Evolutionary conservation across 2,888 invertebrate species (phyloP), one percentile per base, ranked within the genome.

Genomic region (Thereva unica): DNA sequence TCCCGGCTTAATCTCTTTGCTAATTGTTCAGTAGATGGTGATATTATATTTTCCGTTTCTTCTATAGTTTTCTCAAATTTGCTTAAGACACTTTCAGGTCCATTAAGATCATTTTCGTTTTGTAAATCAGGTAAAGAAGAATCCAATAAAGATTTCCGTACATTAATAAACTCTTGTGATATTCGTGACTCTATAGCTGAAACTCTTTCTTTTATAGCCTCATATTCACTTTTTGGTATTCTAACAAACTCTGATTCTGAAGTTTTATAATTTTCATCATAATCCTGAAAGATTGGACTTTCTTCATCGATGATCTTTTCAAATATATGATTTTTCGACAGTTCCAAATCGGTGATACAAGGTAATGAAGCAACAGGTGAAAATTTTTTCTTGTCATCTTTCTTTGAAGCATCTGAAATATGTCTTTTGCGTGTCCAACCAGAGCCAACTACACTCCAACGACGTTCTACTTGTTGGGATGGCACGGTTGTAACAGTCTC

Each of bases 171-270:
- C 77, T 90, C 89, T 75, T 88, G 84, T 6, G 89, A 88, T 71
- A 91, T 84, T 73, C 87, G 83, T 54, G 85, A 85, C 77, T 91
- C 90, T 66, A 91, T 90, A 4, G 87, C 88, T 0, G 87, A 86
- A 7, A 91, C 89, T 75, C 90, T 82, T 75, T 84, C 88, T 77
- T 90, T 90, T 54, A 92, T 90, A 72, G 88, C 89, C 77, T 91
- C 89, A 73, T 90, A 91, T 78, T 91, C 90, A 67, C 84, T 86
- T 79, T 90, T 90, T 3, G 89, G 85, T 73, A 90, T 87, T 72
- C 86, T 83, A 4, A 91, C 88, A 74, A 88, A 90, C 74, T 89
- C 89, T 74, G 83, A 78, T 75, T 83, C 80, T 74, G 81, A 71
- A 81, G 81, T 4, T 81, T 82, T 68, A 38, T 67, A 67, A 6